These are phyloP conservation scores for Ischnus inquisitorius DNA, from an alignment of 2,888 invertebrate genomes.

Conservation along the genomic window DNA sequence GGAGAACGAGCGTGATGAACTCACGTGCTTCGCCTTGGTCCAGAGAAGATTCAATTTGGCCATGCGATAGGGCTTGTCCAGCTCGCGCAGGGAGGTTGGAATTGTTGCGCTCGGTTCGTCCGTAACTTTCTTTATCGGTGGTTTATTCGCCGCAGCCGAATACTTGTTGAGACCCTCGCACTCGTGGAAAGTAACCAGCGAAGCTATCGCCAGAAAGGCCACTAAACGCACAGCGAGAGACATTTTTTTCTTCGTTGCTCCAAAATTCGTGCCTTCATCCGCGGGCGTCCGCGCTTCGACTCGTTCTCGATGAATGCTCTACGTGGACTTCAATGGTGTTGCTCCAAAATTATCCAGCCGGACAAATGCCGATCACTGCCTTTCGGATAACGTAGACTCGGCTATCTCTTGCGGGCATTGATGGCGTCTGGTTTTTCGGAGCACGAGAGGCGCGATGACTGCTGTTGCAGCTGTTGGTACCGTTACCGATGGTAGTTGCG, in stretches of 20 bases:
- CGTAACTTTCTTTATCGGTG: constrained; percentile 71
- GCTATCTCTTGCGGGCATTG: background rate
- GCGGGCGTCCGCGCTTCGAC: background rate
- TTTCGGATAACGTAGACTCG: background rate
- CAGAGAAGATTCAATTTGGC: constrained; percentile 95
- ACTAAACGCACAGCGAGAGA: constrained; percentile 21
- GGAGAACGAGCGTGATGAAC: constrained; percentile 73
- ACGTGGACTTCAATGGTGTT: constrained; percentile 51
- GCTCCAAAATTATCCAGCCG: constrained; percentile 38
- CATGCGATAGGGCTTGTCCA: constrained; percentile 95
- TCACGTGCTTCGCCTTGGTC: constrained; percentile 95
- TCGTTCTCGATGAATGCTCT: constrained; percentile 22
- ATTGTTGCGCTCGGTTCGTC: constrained; percentile 75
- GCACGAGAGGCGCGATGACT: background rate
- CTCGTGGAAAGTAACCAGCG: constrained; percentile 47
- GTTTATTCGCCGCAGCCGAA: constrained; percentile 87
- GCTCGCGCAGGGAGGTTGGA: constrained; percentile 87
- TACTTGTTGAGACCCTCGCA: constrained; percentile 88
- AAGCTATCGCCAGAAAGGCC: constrained; percentile 25
- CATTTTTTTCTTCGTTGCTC: constrained; percentile 42
- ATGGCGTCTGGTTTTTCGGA: background rate
- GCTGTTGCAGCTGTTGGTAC: background rate
- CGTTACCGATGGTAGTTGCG: constrained; percentile 1
- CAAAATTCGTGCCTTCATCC: background rate
- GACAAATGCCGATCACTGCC: background rate